Conservation (phyloP, 2,797 vertebrate genomes). For the Notoglanidium macrostoma region DNA sequence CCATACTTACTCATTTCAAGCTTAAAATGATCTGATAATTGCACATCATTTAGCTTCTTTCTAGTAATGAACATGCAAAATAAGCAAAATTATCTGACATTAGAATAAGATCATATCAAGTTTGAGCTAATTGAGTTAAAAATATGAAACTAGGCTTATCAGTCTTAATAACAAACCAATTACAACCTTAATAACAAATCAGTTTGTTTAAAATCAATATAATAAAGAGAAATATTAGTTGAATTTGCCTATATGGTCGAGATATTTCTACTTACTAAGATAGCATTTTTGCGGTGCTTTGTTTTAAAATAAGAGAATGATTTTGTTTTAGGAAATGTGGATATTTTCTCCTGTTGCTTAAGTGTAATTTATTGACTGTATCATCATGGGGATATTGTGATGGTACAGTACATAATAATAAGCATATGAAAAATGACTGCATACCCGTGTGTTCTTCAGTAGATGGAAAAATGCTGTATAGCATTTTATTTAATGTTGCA, state of each 20-base stretch:
- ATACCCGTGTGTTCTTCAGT: background rate
- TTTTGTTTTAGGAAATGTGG: background rate
- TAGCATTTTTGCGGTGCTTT: background rate
- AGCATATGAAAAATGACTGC: background rate
- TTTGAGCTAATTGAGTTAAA: background rate
- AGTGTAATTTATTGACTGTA: background rate
- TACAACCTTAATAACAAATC: too few relatives aligned
- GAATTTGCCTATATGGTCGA: background rate
- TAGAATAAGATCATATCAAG: background rate
- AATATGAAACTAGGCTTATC: background rate
- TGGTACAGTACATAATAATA: background rate
- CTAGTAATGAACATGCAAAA: background rate
- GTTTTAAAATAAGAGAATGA: background rate
- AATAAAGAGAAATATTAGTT: background rate
- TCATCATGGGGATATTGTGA: background rate
- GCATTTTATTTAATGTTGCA: background rate
- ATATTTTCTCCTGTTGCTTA: background rate
- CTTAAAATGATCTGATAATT: background rate
- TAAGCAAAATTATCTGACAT: background rate
- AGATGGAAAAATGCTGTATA: background rate
- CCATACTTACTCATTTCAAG: background rate
- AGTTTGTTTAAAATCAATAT: background rate
- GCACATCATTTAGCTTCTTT: background rate
- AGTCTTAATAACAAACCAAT: too few relatives aligned
- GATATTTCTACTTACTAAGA: background rate